phyloP scores from a whole-genome alignment of 2,888 invertebrate genomes.

The Acleris sparsana region DNA sequence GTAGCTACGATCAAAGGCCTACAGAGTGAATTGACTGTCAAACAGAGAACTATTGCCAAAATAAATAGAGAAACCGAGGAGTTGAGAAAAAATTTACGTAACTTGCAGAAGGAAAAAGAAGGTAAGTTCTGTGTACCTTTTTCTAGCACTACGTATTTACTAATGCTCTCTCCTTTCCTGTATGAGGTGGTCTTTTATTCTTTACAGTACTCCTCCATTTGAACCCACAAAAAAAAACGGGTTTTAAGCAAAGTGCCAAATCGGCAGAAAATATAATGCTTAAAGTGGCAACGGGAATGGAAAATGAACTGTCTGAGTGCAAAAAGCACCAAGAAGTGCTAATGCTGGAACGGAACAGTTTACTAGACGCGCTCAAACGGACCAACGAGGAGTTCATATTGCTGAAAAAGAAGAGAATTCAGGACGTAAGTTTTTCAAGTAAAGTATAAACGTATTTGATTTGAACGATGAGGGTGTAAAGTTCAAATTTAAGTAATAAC shows the following conservation, averaged over 20 bases:
- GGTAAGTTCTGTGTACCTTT: slow-evolving; percentile 53
- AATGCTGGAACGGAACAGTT: slow-evolving; percentile 79
- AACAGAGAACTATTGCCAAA: slow-evolving; percentile 88
- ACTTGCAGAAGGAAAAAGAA: slow-evolving; percentile 90
- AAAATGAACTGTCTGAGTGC: slow-evolving; percentile 69
- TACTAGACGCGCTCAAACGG: slow-evolving; percentile 86
- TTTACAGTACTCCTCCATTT: slow-evolving; percentile 68
- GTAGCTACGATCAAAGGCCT: slow-evolving; percentile 91
- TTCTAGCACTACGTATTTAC: no score
- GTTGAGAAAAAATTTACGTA: slow-evolving; percentile 88
- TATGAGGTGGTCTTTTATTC: neutral
- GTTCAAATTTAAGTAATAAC: no score
- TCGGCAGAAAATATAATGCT: slow-evolving; percentile 71
- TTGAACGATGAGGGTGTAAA: neutral
- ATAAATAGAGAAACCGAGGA: slow-evolving; percentile 91
- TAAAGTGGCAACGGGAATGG: slow-evolving; percentile 70
- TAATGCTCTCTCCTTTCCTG: no score
- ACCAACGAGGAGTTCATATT: slow-evolving; percentile 90
- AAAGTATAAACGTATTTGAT: neutral
- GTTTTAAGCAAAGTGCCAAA: slow-evolving; percentile 58
- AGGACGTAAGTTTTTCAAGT: slow-evolving; percentile 86
- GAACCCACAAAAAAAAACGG: slow-evolving; percentile 68
- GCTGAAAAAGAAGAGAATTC: slow-evolving; percentile 89
- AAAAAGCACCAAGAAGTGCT: slow-evolving; percentile 76
- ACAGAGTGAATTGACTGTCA: slow-evolving; percentile 88